Conservation (phyloP, 2,888 invertebrate species). For the Sarcophaga rosellei region DNA sequence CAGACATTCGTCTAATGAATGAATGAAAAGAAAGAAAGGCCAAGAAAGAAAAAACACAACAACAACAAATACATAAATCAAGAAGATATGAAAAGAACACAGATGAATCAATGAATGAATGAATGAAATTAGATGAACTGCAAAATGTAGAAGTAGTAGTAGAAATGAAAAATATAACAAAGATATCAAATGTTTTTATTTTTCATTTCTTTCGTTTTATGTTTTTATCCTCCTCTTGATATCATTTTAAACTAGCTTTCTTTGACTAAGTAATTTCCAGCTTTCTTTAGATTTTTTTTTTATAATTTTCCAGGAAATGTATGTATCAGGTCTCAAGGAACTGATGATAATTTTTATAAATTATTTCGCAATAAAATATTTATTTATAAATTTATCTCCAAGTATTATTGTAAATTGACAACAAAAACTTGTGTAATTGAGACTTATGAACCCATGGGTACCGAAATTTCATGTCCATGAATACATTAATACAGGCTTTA, state of each 20-base stretch:
- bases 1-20: slow-evolving; percentile 28
- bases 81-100: too few species aligned
- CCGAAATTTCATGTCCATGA: too few species aligned
- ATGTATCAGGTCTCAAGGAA: neutral
- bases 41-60: slow-evolving; percentile 3
- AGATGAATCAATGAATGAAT: neutral
- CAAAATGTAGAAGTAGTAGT: neutral
- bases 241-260: neutral
- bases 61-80: too few species aligned
- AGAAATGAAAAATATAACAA: neutral
- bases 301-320: neutral
- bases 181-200: slow-evolving; percentile 33
- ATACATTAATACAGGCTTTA: too few species aligned
- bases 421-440: too few species aligned
- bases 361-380: too few species aligned
- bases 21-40: neutral
- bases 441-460: too few species aligned
- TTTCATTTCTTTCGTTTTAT: too few species aligned
- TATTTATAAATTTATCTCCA: too few species aligned
- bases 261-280: neutral
- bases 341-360: too few species aligned
- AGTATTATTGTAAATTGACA: too few species aligned
- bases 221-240: neutral
- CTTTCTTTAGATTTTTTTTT: neutral
- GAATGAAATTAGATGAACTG: neutral